Evolutionary conservation across 2,888 invertebrate species (phyloP), one percentile per base, ranked within the genome.

Genomic region (Cataglyphis livida): DNA sequence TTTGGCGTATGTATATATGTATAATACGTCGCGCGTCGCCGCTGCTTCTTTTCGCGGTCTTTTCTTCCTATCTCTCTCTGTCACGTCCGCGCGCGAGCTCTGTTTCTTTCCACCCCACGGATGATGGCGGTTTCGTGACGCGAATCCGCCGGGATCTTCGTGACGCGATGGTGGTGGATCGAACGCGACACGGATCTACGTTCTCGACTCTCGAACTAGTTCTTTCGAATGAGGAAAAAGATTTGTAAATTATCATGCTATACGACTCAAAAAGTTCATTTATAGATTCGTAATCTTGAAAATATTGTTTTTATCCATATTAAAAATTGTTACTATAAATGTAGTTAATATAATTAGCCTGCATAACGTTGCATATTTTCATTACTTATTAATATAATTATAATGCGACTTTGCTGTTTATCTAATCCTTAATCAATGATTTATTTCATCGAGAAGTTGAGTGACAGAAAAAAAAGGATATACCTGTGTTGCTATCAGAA

Each of bases 41-140:
- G 44, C 44, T 66, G 44, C 15, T 66, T 44, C 44, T 76, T 75
- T 68, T 68, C 15, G 54, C 76, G 68, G 21, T 28, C 68, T 38
- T 76, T 18, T 21, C 64, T 54, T 62, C 59, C 66, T 38, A 51
- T 73, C 51, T 9, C 12, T 41, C 71, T 57, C 32, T 35, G 6
- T 76, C 61, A n/a, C 54, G 62, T 73, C 79, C 75, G 71, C 15
- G 3, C 41, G 41, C 41, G 41, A 44, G 44, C 44, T 28, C 21
- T 15, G 48, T 32, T 48, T 70, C 70, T 61, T 35, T 48, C 32
- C 28, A 18, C 70, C 61, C 51, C 38, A 59, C 18, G 25, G 41
- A 7, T 51, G 28, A 18, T 41, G 68, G 32, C 32, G 41, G 41
- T 25, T 66, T 76, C 51, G 66, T 76, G 62, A 74, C 61, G 61